These are phyloP conservation scores for Nomada fucata DNA, from an alignment of 2,888 invertebrate species.

Conservation along the genomic window DNA sequence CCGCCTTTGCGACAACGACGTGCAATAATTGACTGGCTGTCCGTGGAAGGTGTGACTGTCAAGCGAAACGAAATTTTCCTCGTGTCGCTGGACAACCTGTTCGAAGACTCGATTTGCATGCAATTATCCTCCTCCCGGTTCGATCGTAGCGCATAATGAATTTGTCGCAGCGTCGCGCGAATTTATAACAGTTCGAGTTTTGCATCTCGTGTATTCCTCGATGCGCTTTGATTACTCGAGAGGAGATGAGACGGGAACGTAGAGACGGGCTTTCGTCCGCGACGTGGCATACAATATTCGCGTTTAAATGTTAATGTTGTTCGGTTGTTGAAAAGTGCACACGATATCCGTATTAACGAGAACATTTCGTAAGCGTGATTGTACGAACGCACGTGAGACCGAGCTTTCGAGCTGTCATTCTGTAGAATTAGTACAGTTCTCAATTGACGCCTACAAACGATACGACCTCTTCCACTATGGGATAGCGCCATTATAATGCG, in stretches of 20 bases:
- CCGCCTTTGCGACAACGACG: too few species aligned
- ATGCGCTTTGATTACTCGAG: too few species aligned
- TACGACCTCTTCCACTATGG: slow-evolving; percentile 58
- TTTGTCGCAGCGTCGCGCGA: background rate
- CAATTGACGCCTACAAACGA: slow-evolving; percentile 65
- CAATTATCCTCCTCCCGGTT: background rate
- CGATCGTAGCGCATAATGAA: background rate
- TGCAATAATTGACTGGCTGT: background rate
- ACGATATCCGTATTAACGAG: too few species aligned
- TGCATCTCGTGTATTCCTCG: too few species aligned
- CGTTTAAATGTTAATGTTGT: too few species aligned
- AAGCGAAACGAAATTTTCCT: background rate
- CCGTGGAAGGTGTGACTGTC: background rate
- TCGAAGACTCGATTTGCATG: slow-evolving; percentile 25
- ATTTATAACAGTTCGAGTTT: too few species aligned
- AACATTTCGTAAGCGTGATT: background rate
- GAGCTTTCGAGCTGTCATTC: slow-evolving; percentile 51
- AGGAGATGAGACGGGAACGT: too few species aligned
- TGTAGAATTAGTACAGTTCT: slow-evolving; percentile 57
- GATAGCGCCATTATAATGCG: slow-evolving; percentile 68
- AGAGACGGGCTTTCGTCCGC: too few species aligned
- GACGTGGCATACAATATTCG: too few species aligned
- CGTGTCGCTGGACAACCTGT: slow-evolving; percentile 3
- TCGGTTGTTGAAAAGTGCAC: too few species aligned
- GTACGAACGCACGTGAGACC: slow-evolving; percentile 24